Evolutionary conservation across 2,797 vertebrate species (phyloP).

Genomic region (Poecilia wingei): DNA sequence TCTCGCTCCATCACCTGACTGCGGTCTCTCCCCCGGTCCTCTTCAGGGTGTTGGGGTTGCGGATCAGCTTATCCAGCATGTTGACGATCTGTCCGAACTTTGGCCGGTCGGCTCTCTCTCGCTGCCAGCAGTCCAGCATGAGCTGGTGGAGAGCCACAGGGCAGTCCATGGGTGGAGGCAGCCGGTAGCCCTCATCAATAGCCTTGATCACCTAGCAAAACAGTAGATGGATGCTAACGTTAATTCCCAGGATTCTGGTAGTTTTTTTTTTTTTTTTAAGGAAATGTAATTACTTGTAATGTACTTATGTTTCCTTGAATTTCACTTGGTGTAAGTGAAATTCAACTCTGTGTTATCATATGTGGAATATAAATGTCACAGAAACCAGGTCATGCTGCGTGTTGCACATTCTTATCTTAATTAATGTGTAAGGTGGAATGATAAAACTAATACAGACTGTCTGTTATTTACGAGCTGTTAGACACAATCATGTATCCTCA

Average conservation of each 20-base stretch:
- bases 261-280: not conserved
- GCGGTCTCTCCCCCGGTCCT: slow-evolving; percentile 89
- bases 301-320: not conserved
- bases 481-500: not conserved
- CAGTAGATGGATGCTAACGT: not conserved
- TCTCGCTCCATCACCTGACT: slow-evolving; percentile 79
- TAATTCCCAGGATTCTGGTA: slow-evolving; percentile 11
- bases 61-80: slow-evolving; percentile 99
- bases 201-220: slow-evolving; percentile 93
- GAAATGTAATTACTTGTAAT: slow-evolving; percentile 1
- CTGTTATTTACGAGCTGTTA: slow-evolving; percentile 17
- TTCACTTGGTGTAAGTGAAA: slow-evolving; percentile 17
- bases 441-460: slow-evolving; percentile 24
- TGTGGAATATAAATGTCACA: slow-evolving; percentile 28
- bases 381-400: slow-evolving; percentile 11
- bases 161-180: slow-evolving; percentile 98
- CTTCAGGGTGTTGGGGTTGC: slow-evolving; percentile 96
- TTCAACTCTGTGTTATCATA: slow-evolving; percentile 36
- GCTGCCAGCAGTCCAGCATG: slow-evolving; percentile 99
- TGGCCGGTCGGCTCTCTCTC: slow-evolving; percentile 93
- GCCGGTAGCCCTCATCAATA: slow-evolving; percentile 95
- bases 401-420: slow-evolving; percentile 33
- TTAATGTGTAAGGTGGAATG: slow-evolving; percentile 50
- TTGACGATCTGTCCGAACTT: slow-evolving; percentile 98
- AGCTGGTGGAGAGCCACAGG: slow-evolving; percentile 96